phyloP scores from a whole-genome alignment of 2,113 vertebrate genomes.

The Callorhinus ursinus region DNA sequence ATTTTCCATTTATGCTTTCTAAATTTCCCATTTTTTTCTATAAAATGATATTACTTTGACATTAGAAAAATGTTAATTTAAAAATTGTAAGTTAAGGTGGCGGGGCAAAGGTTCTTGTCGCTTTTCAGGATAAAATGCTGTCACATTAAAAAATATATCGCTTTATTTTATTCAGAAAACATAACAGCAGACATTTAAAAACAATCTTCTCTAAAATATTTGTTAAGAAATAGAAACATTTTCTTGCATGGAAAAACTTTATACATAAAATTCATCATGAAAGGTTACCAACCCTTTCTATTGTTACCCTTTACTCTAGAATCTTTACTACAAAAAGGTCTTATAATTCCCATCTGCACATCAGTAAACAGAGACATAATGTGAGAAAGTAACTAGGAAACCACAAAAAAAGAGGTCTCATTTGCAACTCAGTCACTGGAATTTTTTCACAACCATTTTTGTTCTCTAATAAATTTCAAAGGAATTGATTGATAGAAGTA shows the following conservation, averaged over 20 bases:
- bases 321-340: neutral
- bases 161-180: neutral
- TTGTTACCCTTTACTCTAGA: neutral
- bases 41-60: neutral
- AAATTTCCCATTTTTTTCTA: constrained; percentile 35
- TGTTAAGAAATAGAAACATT: constrained; percentile 1
- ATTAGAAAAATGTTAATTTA: constrained; percentile 10
- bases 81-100: neutral
- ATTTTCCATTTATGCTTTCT: neutral
- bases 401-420: neutral
- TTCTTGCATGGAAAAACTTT: neutral
- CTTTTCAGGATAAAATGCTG: constrained; percentile 9
- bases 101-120: constrained; percentile 5
- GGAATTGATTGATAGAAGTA: neutral
- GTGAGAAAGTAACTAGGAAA: neutral
- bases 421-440: neutral
- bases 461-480: neutral
- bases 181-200: neutral
- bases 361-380: neutral
- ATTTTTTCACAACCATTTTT: constrained; percentile 1
- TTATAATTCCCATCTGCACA: neutral
- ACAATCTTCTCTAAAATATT: neutral
- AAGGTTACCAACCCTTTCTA: neutral
- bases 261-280: neutral
- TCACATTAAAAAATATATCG: neutral